Base-by-base conservation (phyloP, 2,888 invertebrate genomes). In the Scelioninae gen. 1 region DNA sequence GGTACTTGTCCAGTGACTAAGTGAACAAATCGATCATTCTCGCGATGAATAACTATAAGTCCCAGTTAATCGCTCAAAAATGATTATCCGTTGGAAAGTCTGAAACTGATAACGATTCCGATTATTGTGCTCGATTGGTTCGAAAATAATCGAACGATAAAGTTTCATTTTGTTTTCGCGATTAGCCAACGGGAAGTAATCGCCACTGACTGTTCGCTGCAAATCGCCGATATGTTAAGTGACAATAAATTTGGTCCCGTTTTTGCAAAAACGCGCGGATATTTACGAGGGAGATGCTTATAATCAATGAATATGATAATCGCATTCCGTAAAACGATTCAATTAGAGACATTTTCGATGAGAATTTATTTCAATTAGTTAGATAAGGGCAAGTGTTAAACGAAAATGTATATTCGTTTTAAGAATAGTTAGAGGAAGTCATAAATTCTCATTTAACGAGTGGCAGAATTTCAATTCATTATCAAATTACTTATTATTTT, bases 1-100 rank as follows among this genome's bases (percentile, higher is more conserved):
- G 43, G 16, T n/a, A 32, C 53, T 32, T 29, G 47, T 40, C 43
- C 29, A 23, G n/a, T 49, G 15, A 15, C 49, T 40, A 45, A 56
- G 49, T 34, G 40, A 71, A 8, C 49, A 31, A 49, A 58, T 60
- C 58, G 49, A 71, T 71, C 58, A 58, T 60, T 71, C 15, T n/a
- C 16, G 58, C 69, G 69, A 49, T 49, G 69, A 69, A 69, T 58
- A 58, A 58, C 40, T n/a, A n/a, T 15, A 11, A 66, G 43, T 55
- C 9, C 43, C 66, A 43, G 53, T 66, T 55, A 55, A 43, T 66
- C 43, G 53, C 9, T 40, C 51, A 43, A 56, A 68, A 68, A 68
- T 68, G 16, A 55, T 16, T 56, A 32, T 56, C 43, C 56, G 56
- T 45, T 68, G 68, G 68, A 68, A 68, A 68, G 68, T 45, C 31